Conservation (phyloP, 37 sponge, comb jelly and placozoan species). For the Cliona cf. orientalis region DNA sequence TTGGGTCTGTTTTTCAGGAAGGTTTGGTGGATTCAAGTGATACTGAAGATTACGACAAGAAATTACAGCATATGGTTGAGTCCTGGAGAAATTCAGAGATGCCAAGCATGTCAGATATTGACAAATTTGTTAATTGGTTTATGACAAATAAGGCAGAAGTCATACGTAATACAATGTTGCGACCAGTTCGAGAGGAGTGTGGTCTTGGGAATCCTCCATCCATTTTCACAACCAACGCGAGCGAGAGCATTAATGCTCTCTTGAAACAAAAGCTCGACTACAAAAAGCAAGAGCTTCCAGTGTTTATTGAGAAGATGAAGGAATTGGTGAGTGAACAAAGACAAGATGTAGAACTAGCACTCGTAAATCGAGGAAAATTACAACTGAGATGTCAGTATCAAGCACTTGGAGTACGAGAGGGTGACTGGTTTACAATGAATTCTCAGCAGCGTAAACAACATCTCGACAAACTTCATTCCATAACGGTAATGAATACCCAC, state of each 20-base stretch:
- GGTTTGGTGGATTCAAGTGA: constrained; percentile 39
- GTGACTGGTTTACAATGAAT: constrained; percentile 19
- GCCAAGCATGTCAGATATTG: not conserved
- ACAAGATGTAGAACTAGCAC: constrained; percentile 43
- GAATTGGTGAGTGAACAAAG: constrained; percentile 46
- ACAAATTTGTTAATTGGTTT: constrained; percentile 19
- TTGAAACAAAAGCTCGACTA: constrained; percentile 58
- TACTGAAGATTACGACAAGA: constrained; percentile 19
- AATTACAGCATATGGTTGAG: not conserved
- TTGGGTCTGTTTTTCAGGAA: constrained; percentile 29
- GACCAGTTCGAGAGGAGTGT: constrained; percentile 29
- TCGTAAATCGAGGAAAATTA: constrained; percentile 44
- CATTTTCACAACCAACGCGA: constrained; percentile 50
- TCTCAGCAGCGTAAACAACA: not conserved
- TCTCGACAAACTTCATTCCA: not conserved
- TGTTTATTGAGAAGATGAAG: constrained; percentile 36
- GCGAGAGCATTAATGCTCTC: constrained; percentile 47
- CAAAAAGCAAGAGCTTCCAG: constrained; percentile 40
- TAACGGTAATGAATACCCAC: too few species aligned
- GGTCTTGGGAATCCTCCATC: constrained; percentile 49
- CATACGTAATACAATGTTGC: constrained; percentile 39
- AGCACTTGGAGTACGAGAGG: constrained; percentile 22
- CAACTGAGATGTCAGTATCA: constrained; percentile 21
- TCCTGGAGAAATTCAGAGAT: not conserved
- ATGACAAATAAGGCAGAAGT: constrained; percentile 22